A percentile compares a stretch with the other conserved stretches of the same genome.
Evolutionary conservation across 2,888 invertebrate species (phyloP).

Genomic region (Arctia plantaginis): DNA sequence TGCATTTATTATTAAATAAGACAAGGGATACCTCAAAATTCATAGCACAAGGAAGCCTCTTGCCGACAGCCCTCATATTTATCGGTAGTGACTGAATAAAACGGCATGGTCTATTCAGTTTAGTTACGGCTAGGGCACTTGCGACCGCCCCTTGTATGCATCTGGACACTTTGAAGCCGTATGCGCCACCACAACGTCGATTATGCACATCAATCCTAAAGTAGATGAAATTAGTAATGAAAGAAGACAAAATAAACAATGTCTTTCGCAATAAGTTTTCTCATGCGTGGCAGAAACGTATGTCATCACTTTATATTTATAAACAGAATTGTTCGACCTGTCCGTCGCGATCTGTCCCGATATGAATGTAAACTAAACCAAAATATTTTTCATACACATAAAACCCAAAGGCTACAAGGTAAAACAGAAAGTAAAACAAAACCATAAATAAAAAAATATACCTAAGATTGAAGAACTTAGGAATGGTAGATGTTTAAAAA

Average conservation of each 20-base stretch:
- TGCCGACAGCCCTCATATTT: conserved; percentile 87
- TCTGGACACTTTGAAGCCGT: conserved; percentile 90
- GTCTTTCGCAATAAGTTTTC: background rate
- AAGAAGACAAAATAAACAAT: background rate
- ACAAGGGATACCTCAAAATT: conserved; percentile 78
- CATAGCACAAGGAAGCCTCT: conserved; percentile 76
- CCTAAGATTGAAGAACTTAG: too few relatives aligned
- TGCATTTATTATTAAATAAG: background rate
- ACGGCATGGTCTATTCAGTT: conserved; percentile 88
- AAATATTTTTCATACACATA: background rate
- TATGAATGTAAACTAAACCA: background rate
- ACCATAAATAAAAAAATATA: background rate
- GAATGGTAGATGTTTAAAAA: too few relatives aligned
- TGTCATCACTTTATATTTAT: too few relatives aligned
- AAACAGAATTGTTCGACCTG: too few relatives aligned
- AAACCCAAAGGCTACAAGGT: too few relatives aligned
- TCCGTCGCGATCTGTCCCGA: too few relatives aligned
- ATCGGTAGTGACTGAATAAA: conserved; percentile 88
- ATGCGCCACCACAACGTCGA: conserved; percentile 75
- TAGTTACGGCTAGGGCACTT: conserved; percentile 87
- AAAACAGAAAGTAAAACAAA: background rate
- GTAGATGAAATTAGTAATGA: background rate
- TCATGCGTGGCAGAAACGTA: too few relatives aligned
- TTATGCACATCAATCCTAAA: conserved; percentile 88
- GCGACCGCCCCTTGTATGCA: conserved; percentile 86